Percentiles rank a stretch among this genome's conserved stretches.
These are phyloP conservation scores for Dendrocopos noguchii DNA, from an alignment of 2,113 vertebrate genomes.

Conservation along the genomic window DNA sequence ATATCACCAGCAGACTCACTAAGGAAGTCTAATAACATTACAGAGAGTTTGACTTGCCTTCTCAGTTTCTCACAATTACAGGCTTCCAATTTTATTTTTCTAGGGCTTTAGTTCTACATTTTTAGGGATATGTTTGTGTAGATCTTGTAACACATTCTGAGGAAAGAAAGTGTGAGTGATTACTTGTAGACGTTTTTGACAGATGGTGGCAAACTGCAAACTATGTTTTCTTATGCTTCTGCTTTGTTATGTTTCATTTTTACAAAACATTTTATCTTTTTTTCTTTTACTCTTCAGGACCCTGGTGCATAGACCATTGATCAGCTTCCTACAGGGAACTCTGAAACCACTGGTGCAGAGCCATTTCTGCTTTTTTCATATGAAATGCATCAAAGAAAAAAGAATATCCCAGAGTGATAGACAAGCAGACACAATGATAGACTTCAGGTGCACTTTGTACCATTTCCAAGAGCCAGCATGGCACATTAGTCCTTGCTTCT, in stretches of 20 bases:
- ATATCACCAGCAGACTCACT: no score
- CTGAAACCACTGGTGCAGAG: neutral
- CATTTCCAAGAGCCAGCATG: neutral
- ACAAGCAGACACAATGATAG: neutral
- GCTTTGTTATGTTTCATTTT: neutral
- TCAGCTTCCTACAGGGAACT: neutral
- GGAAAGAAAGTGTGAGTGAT: neutral
- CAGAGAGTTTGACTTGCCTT: no score
- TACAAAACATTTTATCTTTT: neutral
- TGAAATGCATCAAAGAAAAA: neutral
- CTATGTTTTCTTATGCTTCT: neutral
- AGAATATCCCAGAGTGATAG: neutral
- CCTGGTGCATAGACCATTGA: neutral
- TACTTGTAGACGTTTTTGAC: neutral
- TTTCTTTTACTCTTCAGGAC: neutral
- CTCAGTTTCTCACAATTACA: neutral
- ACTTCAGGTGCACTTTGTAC: neutral
- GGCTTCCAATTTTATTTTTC: neutral
- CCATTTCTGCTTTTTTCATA: neutral
- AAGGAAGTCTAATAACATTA: no score
- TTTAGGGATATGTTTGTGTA: neutral
- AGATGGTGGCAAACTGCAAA: neutral
- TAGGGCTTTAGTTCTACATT: neutral
- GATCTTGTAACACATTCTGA: neutral
- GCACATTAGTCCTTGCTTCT: neutral